Evolutionary conservation across 2,113 vertebrate species (phyloP).

Genomic region (Syrmaticus mikado): DNA sequence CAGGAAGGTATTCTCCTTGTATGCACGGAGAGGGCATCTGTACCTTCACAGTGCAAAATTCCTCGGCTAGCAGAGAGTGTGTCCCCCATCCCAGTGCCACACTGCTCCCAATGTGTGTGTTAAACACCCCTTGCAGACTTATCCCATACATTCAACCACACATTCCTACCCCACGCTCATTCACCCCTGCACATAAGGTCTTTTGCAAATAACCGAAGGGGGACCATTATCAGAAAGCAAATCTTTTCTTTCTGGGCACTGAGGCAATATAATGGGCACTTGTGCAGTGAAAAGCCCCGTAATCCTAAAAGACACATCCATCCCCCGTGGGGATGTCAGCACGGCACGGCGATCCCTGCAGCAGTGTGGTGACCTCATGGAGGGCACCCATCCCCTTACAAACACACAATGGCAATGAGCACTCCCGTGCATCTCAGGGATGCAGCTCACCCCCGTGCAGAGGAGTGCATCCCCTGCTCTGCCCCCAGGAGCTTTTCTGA

Average conservation of each 20-base stretch:
- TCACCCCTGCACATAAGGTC: rapidly evolving
- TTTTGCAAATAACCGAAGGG: not conserved
- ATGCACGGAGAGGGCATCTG: no score
- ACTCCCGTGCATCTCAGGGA: not conserved
- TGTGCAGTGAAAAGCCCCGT: not conserved
- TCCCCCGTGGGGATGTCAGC: not conserved
- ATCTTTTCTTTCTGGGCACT: conserved; percentile 15
- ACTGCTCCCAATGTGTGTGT: no score
- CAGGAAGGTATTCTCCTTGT: no score
- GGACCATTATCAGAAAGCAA: not conserved
- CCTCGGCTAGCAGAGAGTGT: no score
- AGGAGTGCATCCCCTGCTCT: not conserved
- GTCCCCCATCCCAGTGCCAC: no score
- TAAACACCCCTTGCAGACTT: no score
- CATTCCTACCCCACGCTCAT: rapidly evolving
- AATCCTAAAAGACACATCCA: conserved; percentile 39
- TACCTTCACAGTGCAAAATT: no score
- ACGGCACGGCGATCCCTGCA: not conserved
- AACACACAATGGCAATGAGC: not conserved
- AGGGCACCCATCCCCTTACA: not conserved
- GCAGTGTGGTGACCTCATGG: rapidly evolving
- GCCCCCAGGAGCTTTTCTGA: not conserved
- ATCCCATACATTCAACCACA: no score
- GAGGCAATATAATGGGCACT: conserved; percentile 32
- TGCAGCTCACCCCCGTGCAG: not conserved